Base-by-base conservation (phyloP, 30 jellyfish, hydroid and myxozoan species). In the Aurelia aurita complex sp. Pacific region DNA sequence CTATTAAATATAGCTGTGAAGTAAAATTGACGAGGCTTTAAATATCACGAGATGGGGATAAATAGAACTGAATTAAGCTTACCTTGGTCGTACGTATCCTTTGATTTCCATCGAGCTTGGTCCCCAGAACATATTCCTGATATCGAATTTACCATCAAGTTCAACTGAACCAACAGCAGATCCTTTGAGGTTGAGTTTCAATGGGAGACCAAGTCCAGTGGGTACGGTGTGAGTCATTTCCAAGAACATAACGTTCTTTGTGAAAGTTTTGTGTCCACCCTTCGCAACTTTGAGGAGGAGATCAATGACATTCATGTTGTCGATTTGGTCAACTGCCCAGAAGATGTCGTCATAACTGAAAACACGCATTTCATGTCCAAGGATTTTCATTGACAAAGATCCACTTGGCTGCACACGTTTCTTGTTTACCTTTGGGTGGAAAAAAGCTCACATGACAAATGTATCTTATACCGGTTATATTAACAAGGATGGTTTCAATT, bases 101-200 rank as follows among this genome's bases (percentile, higher is more conserved):
- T 91, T 95, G 70, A 95, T 69, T 23, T 86, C 92, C 91, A 95
- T 63, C 10, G 89, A 66, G 61, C 99, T 94, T 14, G 97, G 99
- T 85, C 99, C 99, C 99, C 99, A 95, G 91, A 95, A 95, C 99
- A 95, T 95, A 87, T 95, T 95, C 69, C 99, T 76, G 93, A 95
- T 95, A 80, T 95, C 99, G 79, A 95, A 95, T 81, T 95, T 95
- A 33, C 99, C 99, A 67, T 89, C 89, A 36, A 95, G 88, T 57
- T 89, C 97, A 46, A 95, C 68, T 9, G 97, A 81, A 3, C 91
- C 97, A 64, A 95, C 99, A 40, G 97, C 95, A 10, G 99, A 85
- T 75, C 99, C 99, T 17, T 81, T 86, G 66, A 95, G 90, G 86
- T 81, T 91, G 43, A 95, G 92, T 67, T 90, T 87, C 81, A 95